phyloP scores from a whole-genome alignment of 2,888 invertebrate species.

The Frankliniella intonsa region DNA sequence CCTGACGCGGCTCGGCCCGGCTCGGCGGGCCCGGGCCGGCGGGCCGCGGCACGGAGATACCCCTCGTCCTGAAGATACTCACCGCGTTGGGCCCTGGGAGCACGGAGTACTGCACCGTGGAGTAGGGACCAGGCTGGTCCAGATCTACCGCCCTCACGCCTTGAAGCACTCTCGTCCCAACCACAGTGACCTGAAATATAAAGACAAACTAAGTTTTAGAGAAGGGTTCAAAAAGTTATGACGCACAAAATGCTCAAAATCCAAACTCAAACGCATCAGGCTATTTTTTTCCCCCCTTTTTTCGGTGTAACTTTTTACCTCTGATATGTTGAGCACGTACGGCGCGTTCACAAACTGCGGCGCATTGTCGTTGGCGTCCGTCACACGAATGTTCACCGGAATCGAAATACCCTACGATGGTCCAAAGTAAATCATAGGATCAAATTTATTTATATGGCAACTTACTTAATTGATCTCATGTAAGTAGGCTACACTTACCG shows the following conservation, averaged over 20 bases:
- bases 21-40: too few species aligned
- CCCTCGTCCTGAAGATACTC: conserved; percentile 40
- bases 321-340: conserved; percentile 75
- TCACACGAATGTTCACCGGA: conserved; percentile 78
- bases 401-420: conserved; percentile 64
- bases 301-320: conserved; percentile 51
- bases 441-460: too few species aligned
- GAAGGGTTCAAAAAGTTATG: background rate
- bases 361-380: conserved; percentile 87
- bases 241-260: conserved; percentile 24
- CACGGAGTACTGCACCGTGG: conserved; percentile 78
- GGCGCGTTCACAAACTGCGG: conserved; percentile 78
- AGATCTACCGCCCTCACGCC: conserved; percentile 74
- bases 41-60: too few species aligned
- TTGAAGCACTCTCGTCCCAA: conserved; percentile 64
- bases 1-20: too few species aligned
- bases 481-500: conserved; percentile 52
- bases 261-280: conserved; percentile 8
- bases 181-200: conserved; percentile 50
- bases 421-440: conserved; percentile 39
- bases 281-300: too few species aligned
- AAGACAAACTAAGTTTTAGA: conserved; percentile 21
- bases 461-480: too few species aligned
- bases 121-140: conserved; percentile 84
- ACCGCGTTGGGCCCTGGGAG: conserved; percentile 72